These are phyloP conservation scores for Chirona hameri DNA, from an alignment of 2,888 invertebrate genomes.

Conservation along the genomic window DNA sequence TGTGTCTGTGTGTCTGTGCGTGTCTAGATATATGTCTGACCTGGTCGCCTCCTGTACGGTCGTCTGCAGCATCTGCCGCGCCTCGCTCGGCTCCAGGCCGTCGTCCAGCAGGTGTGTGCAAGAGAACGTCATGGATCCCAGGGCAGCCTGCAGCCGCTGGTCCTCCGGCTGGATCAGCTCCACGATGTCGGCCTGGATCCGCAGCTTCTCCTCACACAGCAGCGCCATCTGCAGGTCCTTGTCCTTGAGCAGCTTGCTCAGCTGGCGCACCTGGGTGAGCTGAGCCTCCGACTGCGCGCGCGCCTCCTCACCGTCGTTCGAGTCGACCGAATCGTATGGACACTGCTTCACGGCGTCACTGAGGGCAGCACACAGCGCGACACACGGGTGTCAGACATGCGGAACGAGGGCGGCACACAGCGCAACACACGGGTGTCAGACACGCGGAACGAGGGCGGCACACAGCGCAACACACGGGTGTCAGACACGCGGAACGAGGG, in stretches of 20 bases:
- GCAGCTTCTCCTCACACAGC: constrained; percentile 83
- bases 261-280: constrained; percentile 11
- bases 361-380: no score
- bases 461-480: no score
- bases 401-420: no score
- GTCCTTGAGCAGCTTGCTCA: constrained; percentile 61
- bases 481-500: no score
- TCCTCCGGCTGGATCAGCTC: constrained; percentile 58
- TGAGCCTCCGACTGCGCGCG: neutral
- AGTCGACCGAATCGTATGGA: neutral
- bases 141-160: constrained; percentile 34
- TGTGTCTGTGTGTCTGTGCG: no score
- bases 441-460: no score
- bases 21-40: no score
- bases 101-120: constrained; percentile 71
- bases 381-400: no score
- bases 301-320: neutral
- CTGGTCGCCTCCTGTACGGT: constrained; percentile 56
- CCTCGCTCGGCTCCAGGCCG: constrained; percentile 61
- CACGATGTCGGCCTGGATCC: constrained; percentile 62
- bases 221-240: constrained; percentile 84
- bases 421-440: no score
- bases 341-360: constrained; percentile 12
- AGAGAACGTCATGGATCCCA: constrained; percentile 51
- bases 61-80: constrained; percentile 77